Evolutionary conservation across 2,797 vertebrate species (phyloP), one percentile per base, ranked within the genome.

Genomic region (Lepilemur septentrionalis): DNA sequence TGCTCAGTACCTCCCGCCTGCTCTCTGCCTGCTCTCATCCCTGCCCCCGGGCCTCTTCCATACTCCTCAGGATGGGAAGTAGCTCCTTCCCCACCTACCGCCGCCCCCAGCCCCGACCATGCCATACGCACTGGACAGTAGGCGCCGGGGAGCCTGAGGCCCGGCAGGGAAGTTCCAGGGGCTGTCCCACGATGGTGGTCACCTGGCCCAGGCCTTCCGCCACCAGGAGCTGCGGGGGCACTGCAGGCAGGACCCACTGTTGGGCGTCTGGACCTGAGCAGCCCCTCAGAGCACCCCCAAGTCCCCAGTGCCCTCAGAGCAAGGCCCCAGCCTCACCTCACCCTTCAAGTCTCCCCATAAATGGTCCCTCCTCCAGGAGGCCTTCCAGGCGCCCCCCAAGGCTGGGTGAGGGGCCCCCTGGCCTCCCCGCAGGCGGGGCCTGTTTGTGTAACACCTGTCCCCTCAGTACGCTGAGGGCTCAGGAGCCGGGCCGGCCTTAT

Each of bases 131-230:
- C 99, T 91, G 98, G 89, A 98, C 35, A 18, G 4, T 94, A 28
- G 98, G 97, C 0, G 41, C 4, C 0, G 98, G 98, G 46, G 52
- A 90, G 52, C 98, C 98, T 0, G 0, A 73, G 50, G 98, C 95
- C 6, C 32, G 97, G 50, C 99, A 99, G 15, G 10, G 84, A 32
- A 99, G 98, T 52, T 98, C 97, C 97, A 99, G 96, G 59, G 98
- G 96, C 14, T 97, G 92, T 1, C 98, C 98, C 79, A 94, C 75
- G 0, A 97, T 55, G 9, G 97, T 94, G 0, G 78, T 97, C 97
- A 98, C 95, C 41, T 96, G 98, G 3, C 97, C 97, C 79, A 97
- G 76, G 15, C 98, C 98, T 78, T 98, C 97, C 6, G 97, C 97
- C 1, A 98, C 98, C 97, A 98, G 95, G 69, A 99, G 80, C 96